phyloP scores from a whole-genome alignment of 2,113 vertebrate species.

The Tragulus kanchil region DNA sequence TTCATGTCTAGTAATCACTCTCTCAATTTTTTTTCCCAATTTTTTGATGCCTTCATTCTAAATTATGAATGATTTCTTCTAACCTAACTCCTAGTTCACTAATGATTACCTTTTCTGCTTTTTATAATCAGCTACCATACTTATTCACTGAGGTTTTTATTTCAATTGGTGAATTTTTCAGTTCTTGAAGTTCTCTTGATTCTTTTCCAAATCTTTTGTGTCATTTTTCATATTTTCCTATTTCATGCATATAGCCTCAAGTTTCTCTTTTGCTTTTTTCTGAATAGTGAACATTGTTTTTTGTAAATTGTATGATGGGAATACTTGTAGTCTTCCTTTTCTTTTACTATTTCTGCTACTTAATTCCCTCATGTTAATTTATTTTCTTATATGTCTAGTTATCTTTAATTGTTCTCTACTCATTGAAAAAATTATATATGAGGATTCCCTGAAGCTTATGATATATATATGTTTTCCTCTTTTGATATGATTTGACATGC shows the following conservation, averaged over 20 bases:
- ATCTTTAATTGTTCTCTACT: constrained; percentile 1
- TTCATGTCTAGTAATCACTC: background rate
- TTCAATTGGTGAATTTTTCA: background rate
- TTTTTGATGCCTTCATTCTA: background rate
- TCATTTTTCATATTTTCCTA: background rate
- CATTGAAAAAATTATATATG: background rate
- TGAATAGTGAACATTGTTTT: background rate
- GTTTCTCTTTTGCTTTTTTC: background rate
- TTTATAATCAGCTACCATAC: background rate
- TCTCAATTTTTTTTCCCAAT: background rate
- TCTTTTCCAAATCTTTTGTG: background rate
- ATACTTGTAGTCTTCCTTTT: background rate
- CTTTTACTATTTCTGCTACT: background rate
- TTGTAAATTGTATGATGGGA: background rate
- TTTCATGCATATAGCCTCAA: background rate
- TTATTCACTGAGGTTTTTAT: background rate
- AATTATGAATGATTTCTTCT: background rate
- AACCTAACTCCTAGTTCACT: background rate
- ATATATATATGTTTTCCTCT: too few relatives aligned
- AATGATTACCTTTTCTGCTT: background rate
- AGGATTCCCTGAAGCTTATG: background rate
- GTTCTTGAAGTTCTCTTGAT: background rate
- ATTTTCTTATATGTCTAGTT: background rate
- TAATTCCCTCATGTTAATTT: background rate
- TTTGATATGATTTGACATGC: too few relatives aligned